Percentiles rank a stretch among this genome's conserved stretches.
These are phyloP conservation scores for Yponomeuta cagnagella DNA, from an alignment of 2,888 invertebrate species.

Conservation along the genomic window DNA sequence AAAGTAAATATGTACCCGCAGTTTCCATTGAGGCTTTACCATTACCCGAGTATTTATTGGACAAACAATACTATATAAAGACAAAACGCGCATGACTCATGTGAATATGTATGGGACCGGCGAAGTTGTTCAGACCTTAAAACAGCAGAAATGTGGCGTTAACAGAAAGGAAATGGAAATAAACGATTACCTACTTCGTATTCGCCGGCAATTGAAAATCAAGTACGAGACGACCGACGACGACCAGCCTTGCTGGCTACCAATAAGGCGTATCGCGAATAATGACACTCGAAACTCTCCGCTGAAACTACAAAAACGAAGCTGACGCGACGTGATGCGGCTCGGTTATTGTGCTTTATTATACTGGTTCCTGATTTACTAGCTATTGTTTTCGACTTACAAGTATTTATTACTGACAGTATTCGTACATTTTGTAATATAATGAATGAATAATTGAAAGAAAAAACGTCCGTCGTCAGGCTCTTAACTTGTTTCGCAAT, in stretches of 20 bases:
- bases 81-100: slow-evolving; percentile 34
- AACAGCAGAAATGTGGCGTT: slow-evolving; percentile 3
- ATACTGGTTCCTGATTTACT: slow-evolving; percentile 1
- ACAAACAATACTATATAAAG: slow-evolving; percentile 27
- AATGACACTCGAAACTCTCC: slow-evolving; percentile 23
- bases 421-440: background rate
- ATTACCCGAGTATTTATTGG: slow-evolving; percentile 43
- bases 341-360: background rate
- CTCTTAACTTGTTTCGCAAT: background rate
- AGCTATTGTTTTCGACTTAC: slow-evolving; percentile 7
- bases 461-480: slow-evolving; percentile 5
- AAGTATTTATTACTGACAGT: slow-evolving; percentile 4
- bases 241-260: slow-evolving; percentile 24
- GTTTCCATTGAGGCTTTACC: slow-evolving; percentile 35
- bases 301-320: slow-evolving; percentile 2
- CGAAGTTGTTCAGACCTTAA: slow-evolving; percentile 29
- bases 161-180: slow-evolving; percentile 10
- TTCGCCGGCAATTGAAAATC: slow-evolving; percentile 39
- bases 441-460: slow-evolving; percentile 8
- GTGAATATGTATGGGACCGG: slow-evolving; percentile 30
- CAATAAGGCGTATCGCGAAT: slow-evolving; percentile 41
- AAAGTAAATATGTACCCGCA: slow-evolving; percentile 22
- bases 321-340: slow-evolving; percentile 7
- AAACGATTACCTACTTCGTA: background rate
- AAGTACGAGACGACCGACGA: slow-evolving; percentile 25